These are phyloP conservation scores for Rhadina sibilatrix DNA, from an alignment of 2,113 vertebrate genomes.

Conservation along the genomic window DNA sequence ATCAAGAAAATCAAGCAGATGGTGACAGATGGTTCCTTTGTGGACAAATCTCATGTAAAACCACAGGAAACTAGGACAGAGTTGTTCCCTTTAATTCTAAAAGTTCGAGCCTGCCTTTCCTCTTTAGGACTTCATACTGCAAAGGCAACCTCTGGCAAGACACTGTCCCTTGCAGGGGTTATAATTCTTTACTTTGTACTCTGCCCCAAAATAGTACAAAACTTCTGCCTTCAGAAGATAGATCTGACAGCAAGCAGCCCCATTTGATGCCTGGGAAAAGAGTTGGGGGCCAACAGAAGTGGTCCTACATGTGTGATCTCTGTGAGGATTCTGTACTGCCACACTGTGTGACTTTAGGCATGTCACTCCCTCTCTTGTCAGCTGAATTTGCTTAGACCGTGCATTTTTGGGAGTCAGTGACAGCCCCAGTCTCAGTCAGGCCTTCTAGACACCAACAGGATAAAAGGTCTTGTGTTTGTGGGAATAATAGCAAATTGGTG, in stretches of 20 bases:
- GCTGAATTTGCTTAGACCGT: background rate
- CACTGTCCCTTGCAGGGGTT: background rate
- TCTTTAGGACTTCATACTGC: background rate
- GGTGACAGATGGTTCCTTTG: background rate
- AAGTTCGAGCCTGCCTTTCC: background rate
- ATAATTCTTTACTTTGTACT: background rate
- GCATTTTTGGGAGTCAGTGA: background rate
- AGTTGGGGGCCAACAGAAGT: background rate
- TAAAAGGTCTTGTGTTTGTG: background rate
- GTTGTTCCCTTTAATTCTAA: slow-evolving; percentile 9
- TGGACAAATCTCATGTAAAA: slow-evolving; percentile 7
- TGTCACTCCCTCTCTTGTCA: background rate
- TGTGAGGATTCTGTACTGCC: background rate
- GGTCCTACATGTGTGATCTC: background rate
- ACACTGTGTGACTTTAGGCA: background rate
- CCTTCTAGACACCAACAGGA: background rate
- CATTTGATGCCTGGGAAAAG: background rate
- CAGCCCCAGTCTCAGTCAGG: background rate
- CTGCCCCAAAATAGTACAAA: background rate
- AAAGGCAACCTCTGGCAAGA: background rate
- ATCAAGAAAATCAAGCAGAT: background rate
- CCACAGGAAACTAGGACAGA: slow-evolving; percentile 27
- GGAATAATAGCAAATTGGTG: background rate
- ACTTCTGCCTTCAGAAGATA: background rate
- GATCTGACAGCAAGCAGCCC: background rate